phyloP scores from a whole-genome alignment of 2,888 invertebrate genomes.

The Serrognathus titanus region DNA sequence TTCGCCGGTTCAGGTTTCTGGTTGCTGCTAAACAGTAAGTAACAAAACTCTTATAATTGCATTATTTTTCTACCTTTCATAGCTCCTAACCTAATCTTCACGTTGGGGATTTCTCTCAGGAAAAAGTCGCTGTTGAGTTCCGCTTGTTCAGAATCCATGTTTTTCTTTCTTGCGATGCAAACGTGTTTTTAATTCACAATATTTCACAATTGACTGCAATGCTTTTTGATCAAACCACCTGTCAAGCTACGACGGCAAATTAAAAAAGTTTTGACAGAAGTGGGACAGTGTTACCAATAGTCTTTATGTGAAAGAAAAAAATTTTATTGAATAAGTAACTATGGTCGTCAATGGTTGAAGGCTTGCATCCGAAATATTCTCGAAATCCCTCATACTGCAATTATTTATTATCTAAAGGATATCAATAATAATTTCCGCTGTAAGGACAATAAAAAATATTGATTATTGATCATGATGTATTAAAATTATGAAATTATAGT shows the following conservation, averaged over 20 bases:
- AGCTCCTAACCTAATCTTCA: constrained; percentile 55
- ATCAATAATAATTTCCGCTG: too few relatives aligned
- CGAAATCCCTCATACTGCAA: too few relatives aligned
- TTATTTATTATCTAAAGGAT: too few relatives aligned
- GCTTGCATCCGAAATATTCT: too few relatives aligned
- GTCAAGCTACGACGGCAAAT: not conserved
- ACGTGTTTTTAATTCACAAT: not conserved
- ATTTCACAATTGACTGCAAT: not conserved
- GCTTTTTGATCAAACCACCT: not conserved
- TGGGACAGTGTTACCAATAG: not conserved
- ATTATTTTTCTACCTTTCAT: not conserved
- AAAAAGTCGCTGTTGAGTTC: constrained; percentile 55
- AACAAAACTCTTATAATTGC: not conserved
- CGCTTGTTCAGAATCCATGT: constrained; percentile 30
- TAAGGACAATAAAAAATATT: too few relatives aligned
- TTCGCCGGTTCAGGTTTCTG: constrained; percentile 28
- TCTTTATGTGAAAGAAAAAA: not conserved
- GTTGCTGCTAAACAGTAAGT: constrained; percentile 10
- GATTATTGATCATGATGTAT: too few relatives aligned
- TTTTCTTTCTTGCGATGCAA: not conserved
- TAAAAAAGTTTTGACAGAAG: not conserved
- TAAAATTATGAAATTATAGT: too few relatives aligned
- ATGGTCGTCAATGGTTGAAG: too few relatives aligned
- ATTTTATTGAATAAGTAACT: too few relatives aligned
- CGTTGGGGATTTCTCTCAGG: constrained; percentile 59